Conservation (phyloP, 2,113 vertebrate species). For the Capreolus pygargus region DNA sequence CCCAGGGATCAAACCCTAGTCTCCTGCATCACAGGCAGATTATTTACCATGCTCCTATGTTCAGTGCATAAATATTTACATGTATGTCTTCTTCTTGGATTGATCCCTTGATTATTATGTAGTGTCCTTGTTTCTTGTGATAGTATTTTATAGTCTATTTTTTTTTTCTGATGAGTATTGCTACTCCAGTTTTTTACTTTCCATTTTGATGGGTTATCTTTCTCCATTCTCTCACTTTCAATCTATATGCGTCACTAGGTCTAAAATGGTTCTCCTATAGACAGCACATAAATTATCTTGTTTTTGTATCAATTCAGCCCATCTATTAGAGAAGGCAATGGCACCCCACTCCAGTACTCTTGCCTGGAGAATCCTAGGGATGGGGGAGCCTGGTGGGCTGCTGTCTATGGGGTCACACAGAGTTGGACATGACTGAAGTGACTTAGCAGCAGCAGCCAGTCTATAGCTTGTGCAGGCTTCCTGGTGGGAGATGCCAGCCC, state of each 20-base stretch:
- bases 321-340: background rate
- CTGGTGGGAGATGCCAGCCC: background rate
- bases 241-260: background rate
- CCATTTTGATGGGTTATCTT: background rate
- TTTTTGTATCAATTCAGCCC: background rate
- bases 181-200: background rate
- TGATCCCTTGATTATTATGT: background rate
- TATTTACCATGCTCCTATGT: background rate
- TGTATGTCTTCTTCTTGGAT: background rate
- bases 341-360: too few relatives aligned
- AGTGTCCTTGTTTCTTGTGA: background rate
- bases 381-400: too few relatives aligned
- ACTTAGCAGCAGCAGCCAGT: background rate
- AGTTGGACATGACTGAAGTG: too few relatives aligned
- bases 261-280: background rate
- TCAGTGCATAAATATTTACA: background rate
- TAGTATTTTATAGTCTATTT: background rate
- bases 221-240: background rate
- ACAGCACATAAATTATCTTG: background rate
- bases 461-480: background rate
- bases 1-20: background rate
- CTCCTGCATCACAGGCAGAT: background rate
- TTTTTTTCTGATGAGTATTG: background rate
- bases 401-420: too few relatives aligned
- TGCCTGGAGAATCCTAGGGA: too few relatives aligned